Evolutionary conservation across 2,113 vertebrate species (phyloP).

Genomic region (Oreotrochilus melanogaster): DNA sequence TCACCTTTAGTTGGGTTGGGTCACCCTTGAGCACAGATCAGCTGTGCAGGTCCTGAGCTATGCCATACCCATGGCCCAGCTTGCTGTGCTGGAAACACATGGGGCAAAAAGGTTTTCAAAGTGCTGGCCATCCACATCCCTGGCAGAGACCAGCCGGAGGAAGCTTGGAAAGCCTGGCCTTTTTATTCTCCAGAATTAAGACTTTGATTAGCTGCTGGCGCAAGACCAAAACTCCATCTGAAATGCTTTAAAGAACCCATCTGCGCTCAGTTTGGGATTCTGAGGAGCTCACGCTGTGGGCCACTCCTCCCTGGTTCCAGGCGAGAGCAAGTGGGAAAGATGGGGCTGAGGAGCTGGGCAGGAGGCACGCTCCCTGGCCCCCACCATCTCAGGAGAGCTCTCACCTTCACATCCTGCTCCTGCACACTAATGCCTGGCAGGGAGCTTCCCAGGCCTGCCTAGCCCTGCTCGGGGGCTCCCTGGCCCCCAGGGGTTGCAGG

Average conservation of each 20-base stretch:
- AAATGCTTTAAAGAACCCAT: constrained; percentile 53
- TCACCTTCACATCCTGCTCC: neutral
- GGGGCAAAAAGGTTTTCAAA: neutral
- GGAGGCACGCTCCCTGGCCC: neutral
- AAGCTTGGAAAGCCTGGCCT: neutral
- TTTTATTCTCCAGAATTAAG: constrained; percentile 58
- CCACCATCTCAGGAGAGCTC: accelerated
- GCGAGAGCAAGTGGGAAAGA: neutral
- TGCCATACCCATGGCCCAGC: accelerated
- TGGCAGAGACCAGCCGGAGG: neutral
- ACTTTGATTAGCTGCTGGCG: constrained; percentile 62
- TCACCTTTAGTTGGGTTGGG: too few species aligned
- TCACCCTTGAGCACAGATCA: accelerated
- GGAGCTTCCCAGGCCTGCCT: accelerated
- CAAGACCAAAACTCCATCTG: constrained; percentile 47
- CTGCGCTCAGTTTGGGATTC: constrained; percentile 2
- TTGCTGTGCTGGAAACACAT: accelerated
- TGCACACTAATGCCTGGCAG: accelerated
- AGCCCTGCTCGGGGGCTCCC: neutral
- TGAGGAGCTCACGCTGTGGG: neutral
- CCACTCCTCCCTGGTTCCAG: neutral
- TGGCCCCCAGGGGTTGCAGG: accelerated
- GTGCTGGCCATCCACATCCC: neutral
- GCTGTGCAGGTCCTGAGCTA: accelerated
- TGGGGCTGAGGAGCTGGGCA: neutral